A percentile compares a stretch with the other conserved stretches of the same genome.
These are phyloP conservation scores for Planococcus citri DNA, from an alignment of 1,140 invertebrate genomes.

Conservation along the genomic window DNA sequence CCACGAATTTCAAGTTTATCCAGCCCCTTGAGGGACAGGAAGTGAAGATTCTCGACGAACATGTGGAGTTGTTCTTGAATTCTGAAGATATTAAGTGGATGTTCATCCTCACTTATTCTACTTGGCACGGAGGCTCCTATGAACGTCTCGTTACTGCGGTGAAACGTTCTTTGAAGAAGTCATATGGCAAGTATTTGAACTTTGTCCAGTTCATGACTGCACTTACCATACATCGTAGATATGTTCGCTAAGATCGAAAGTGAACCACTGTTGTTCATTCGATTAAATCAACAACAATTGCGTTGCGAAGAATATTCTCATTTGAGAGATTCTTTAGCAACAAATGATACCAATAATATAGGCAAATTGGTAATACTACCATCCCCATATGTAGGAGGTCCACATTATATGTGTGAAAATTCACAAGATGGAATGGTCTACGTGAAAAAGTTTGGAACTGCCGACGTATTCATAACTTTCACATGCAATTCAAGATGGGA, in stretches of 20 bases:
- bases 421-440: constrained; percentile 37
- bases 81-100: no score
- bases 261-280: constrained; percentile 34
- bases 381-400: constrained; percentile 33
- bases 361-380: constrained; percentile 32
- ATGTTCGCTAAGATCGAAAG: constrained; percentile 40
- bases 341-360: constrained; percentile 24
- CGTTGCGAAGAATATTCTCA: constrained; percentile 37
- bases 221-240: constrained; percentile 35
- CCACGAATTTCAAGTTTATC: no score
- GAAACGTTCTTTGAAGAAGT: no score
- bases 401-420: constrained; percentile 35
- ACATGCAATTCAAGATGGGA: constrained; percentile 22
- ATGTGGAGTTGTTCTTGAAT: no score
- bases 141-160: no score
- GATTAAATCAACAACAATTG: constrained; percentile 37
- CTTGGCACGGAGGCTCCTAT: no score
- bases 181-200: background rate
- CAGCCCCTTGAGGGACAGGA: no score
- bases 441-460: constrained; percentile 33
- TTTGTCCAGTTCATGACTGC: no score
- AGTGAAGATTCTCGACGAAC: no score
- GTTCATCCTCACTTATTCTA: no score
- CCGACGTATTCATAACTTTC: constrained; percentile 24
- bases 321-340: constrained; percentile 32